Evolutionary conservation across 2,888 invertebrate species (phyloP).

Genomic region (Mimumesa dahlbomi): DNA sequence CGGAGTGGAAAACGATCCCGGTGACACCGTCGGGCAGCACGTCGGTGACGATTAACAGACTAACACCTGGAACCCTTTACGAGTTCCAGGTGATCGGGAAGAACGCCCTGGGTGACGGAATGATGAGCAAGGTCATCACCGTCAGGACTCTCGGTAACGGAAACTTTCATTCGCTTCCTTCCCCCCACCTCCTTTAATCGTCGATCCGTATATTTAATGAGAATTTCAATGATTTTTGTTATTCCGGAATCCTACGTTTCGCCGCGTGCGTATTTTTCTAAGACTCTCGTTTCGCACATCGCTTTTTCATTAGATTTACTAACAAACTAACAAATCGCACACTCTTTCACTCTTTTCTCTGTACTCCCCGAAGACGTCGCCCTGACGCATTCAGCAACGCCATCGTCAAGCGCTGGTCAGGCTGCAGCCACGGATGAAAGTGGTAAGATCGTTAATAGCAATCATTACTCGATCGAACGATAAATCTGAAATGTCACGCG

Average conservation of each 20-base stretch:
- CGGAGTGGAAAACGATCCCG: slow-evolving; percentile 96
- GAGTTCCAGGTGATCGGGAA: slow-evolving; percentile 98
- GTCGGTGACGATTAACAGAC: slow-evolving; percentile 90
- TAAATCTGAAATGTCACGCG: too few species aligned
- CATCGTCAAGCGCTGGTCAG: slow-evolving; percentile 71
- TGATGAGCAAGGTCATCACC: slow-evolving; percentile 96
- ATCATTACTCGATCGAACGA: too few species aligned
- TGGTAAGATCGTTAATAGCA: slow-evolving; percentile 64
- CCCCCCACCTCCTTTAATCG: too few species aligned
- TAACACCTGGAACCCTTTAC: slow-evolving; percentile 94
- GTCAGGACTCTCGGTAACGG: slow-evolving; percentile 93
- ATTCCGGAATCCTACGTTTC: slow-evolving; percentile 3
- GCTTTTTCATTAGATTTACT: background rate
- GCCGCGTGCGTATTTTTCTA: background rate
- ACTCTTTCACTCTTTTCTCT: too few species aligned
- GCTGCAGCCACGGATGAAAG: slow-evolving; percentile 70
- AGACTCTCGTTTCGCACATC: background rate
- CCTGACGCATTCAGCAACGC: slow-evolving; percentile 71
- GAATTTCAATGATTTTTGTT: too few species aligned
- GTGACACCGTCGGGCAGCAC: slow-evolving; percentile 96
- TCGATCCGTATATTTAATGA: too few species aligned
- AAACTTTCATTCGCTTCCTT: too few species aligned
- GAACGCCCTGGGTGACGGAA: slow-evolving; percentile 96
- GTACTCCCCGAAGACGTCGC: slow-evolving; percentile 71
- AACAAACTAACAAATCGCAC: slow-evolving; percentile 31